These are phyloP conservation scores for Saguinus imperator DNA, from an alignment of 2,113 vertebrate genomes.

Conservation along the genomic window DNA sequence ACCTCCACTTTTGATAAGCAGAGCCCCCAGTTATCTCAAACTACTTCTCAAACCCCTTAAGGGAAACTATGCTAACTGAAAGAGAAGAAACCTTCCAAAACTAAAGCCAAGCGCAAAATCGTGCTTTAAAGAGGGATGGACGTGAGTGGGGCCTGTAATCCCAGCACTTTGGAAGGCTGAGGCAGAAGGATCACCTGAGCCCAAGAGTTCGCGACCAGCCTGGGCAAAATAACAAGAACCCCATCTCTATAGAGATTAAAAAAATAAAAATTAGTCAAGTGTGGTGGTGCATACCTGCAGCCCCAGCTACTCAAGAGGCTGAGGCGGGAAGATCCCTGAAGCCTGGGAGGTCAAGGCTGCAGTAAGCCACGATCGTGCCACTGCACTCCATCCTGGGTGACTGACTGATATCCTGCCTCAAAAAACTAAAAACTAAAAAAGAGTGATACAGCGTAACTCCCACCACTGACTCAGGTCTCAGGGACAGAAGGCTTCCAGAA, in stretches of 20 bases:
- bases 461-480: background rate
- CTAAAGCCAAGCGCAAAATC: background rate
- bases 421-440: background rate
- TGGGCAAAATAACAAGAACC: no score
- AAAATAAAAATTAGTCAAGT: no score
- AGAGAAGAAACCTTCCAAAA: background rate
- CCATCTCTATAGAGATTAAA: no score
- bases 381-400: no score
- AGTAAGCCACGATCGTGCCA: no score
- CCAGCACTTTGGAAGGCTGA: background rate
- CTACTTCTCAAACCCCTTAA: background rate
- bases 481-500: background rate
- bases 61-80: background rate
- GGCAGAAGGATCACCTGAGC: background rate
- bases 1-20: background rate
- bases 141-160: rapidly evolving
- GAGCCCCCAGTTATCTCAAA: background rate
- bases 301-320: no score
- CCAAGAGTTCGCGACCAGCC: background rate
- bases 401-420: no score
- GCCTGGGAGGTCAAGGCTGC: no score
- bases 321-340: no score
- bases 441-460: background rate
- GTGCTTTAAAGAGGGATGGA: background rate
- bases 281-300: no score